These are phyloP conservation scores for Elaeidobius kamerunicus DNA, from an alignment of 2,888 invertebrate species.

Conservation along the genomic window DNA sequence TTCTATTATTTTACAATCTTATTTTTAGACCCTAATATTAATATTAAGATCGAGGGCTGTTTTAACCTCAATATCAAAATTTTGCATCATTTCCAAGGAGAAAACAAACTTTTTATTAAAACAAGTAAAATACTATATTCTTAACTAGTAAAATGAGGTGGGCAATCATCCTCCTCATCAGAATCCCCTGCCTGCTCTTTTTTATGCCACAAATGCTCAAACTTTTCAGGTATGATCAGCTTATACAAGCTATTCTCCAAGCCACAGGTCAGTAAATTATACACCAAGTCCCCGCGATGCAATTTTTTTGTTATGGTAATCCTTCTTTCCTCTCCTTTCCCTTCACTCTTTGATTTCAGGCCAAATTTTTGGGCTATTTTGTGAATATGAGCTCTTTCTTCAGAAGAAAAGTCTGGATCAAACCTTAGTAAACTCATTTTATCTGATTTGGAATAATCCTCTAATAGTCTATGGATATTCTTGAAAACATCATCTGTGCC, in stretches of 20 bases:
- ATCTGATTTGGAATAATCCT: constrained; percentile 36
- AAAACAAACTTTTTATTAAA: neutral
- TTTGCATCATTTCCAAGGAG: neutral
- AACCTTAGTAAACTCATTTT: constrained; percentile 38
- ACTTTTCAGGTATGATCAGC: constrained; percentile 37
- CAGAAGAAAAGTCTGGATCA: constrained; percentile 38
- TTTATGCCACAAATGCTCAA: constrained; percentile 34
- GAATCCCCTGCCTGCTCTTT: constrained; percentile 10
- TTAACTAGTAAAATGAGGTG: constrained; percentile 13
- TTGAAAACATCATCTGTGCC: constrained; percentile 33
- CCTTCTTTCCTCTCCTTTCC: constrained; percentile 37
- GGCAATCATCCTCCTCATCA: constrained; percentile 8
- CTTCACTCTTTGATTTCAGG: constrained; percentile 40
- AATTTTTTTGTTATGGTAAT: constrained; percentile 39
- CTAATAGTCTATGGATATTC: constrained; percentile 38
- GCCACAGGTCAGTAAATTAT: constrained; percentile 35
- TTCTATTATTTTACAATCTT: too few relatives aligned
- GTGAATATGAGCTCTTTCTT: constrained; percentile 41
- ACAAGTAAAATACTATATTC: neutral
- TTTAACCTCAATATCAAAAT: too few relatives aligned
- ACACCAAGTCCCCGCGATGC: constrained; percentile 36
- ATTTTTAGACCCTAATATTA: too few relatives aligned
- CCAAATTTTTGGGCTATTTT: constrained; percentile 37
- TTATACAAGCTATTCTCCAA: constrained; percentile 37
- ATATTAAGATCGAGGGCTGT: too few relatives aligned